Evolutionary conservation across 2,113 vertebrate genomes (phyloP).

Genomic region (Eudyptes chrysolophus): DNA sequence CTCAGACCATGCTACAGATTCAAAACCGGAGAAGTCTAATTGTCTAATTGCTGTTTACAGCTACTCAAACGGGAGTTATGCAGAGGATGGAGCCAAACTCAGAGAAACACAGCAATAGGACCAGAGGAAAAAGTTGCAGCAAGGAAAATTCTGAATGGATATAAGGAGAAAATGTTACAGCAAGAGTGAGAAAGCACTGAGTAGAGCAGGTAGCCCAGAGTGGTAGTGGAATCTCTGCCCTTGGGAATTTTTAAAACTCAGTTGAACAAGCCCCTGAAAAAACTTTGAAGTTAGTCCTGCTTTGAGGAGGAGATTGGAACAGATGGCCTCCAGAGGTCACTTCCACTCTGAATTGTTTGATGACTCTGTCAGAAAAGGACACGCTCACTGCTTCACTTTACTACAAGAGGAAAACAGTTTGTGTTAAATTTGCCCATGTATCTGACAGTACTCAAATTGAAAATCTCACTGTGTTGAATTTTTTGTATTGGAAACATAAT

Average conservation of each 20-base stretch:
- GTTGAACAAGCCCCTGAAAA: not conserved
- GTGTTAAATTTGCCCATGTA: not conserved
- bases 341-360: not conserved
- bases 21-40: not conserved
- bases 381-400: not conserved
- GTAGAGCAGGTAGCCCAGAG: not conserved
- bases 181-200: not conserved
- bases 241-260: not conserved
- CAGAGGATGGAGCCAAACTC: not conserved
- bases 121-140: not conserved
- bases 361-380: not conserved
- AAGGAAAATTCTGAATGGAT: not conserved
- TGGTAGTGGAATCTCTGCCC: not conserved
- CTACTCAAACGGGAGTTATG: not conserved
- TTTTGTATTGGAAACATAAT: not conserved
- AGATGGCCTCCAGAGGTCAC: constrained; percentile 10
- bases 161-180: not conserved
- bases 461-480: not conserved
- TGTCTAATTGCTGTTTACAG: not conserved
- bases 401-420: not conserved
- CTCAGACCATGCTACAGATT: not conserved
- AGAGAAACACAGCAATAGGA: not conserved
- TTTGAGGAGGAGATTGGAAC: not conserved
- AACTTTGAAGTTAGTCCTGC: not conserved
- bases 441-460: not conserved